phyloP scores from a whole-genome alignment of 2,888 invertebrate genomes.

The Rhingia rostrata region DNA sequence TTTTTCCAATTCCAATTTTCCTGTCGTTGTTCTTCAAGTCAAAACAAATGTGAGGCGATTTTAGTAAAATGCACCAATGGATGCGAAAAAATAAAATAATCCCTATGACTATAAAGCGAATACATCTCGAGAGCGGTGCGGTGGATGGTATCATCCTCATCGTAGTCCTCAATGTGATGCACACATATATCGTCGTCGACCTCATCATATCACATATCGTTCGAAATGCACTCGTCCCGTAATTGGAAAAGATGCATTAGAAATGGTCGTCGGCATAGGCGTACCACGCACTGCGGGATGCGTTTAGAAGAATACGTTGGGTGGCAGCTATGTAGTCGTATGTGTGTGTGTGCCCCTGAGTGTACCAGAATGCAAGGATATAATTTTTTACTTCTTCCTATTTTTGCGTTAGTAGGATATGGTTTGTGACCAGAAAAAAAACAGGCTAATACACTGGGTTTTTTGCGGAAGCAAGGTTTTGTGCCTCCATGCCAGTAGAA shows the following conservation, averaged over 20 bases:
- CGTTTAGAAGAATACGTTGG: constrained; percentile 20
- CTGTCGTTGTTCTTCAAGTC: constrained; percentile 57
- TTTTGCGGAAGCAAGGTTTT: constrained; percentile 66
- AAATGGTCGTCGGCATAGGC: constrained; percentile 46
- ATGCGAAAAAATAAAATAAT: constrained; percentile 29
- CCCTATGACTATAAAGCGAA: constrained; percentile 47
- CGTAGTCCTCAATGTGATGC: constrained; percentile 25
- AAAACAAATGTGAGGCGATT: constrained; percentile 62
- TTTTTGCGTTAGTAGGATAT: constrained; percentile 51
- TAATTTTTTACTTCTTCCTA: constrained; percentile 39
- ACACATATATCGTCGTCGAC: constrained; percentile 18
- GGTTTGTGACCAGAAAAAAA: constrained; percentile 51
- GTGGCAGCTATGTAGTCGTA: constrained; percentile 1
- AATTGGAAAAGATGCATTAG: constrained; percentile 68
- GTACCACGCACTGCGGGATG: constrained; percentile 52
- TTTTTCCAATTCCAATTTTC: constrained; percentile 61
- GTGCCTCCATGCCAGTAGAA: constrained; percentile 58
- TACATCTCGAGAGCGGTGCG: not conserved
- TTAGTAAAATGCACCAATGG: constrained; percentile 60
- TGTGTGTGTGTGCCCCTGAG: constrained; percentile 28
- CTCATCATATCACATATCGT: constrained; percentile 37
- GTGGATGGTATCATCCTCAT: not conserved
- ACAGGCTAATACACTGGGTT: constrained; percentile 53
- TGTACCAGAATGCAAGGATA: constrained; percentile 39
- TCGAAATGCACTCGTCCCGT: constrained; percentile 59